Evolutionary conservation across 2,888 invertebrate genomes (phyloP).

Genomic region (Melinaea menophilus): DNA sequence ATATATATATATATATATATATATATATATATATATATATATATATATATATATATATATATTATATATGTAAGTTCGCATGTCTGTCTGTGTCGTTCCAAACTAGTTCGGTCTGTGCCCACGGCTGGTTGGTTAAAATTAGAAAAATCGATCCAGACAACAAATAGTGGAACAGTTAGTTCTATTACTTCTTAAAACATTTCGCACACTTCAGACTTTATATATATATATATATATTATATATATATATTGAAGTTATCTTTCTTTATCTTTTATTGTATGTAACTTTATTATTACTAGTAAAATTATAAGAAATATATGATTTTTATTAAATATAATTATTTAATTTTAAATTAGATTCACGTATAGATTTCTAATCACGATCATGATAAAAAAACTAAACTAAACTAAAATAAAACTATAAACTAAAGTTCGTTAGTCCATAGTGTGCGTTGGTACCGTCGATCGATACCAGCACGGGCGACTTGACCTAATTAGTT

Average conservation of each 20-base stretch:
- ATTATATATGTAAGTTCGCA: conserved; percentile 21
- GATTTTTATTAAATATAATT: no score
- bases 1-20: not conserved
- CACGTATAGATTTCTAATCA: no score
- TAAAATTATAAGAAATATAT: no score
- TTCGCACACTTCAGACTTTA: not conserved
- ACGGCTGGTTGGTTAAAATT: conserved; percentile 42
- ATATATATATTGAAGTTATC: no score
- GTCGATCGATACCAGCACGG: conserved; percentile 57
- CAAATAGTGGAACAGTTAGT: conserved; percentile 46
- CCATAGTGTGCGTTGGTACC: conserved; percentile 16
- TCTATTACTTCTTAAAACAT: conserved; percentile 51
- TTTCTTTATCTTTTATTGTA: no score
- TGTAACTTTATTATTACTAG: no score
- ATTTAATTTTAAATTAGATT: no score
- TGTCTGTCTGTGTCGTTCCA: conserved; percentile 31
- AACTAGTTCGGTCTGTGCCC: conserved; percentile 34
- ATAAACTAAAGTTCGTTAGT: conserved; percentile 5
- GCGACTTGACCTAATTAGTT: conserved; percentile 68
- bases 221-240: no score
- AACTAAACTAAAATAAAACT: not conserved
- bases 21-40: not conserved
- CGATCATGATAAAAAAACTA: no score
- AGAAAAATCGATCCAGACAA: conserved; percentile 56
- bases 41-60: not conserved